Percentiles rank a stretch among this genome's conserved stretches.
phyloP scores from a whole-genome alignment of 2,888 invertebrate genomes.

The Ophion obscuratus region DNA sequence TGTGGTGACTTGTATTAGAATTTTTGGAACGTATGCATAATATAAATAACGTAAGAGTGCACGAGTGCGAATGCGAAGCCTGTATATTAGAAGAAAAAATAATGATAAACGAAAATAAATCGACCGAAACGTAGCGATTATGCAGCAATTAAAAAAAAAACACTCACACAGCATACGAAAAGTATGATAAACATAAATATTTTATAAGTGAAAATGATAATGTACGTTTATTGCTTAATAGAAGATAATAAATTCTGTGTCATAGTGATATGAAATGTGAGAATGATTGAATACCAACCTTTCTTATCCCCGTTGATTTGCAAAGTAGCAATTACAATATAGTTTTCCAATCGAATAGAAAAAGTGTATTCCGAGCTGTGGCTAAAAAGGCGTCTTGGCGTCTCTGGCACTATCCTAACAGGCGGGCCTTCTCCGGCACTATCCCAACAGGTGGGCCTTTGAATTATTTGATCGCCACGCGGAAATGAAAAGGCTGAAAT shows the following conservation, averaged over 20 bases:
- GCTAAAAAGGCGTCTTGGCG: neutral
- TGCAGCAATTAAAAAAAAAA: slow-evolving; percentile 67
- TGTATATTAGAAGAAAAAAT: slow-evolving; percentile 75
- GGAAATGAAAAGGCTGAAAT: no score
- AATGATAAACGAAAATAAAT: slow-evolving; percentile 45
- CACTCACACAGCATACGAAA: slow-evolving; percentile 60
- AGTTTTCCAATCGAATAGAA: neutral
- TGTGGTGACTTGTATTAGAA: slow-evolving; percentile 54
- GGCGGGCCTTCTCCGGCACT: no score
- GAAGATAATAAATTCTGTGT: slow-evolving; percentile 82
- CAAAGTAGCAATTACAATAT: neutral
- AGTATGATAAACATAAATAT: slow-evolving; percentile 78
- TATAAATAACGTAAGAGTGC: slow-evolving; percentile 69
- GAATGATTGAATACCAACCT: slow-evolving; percentile 42
- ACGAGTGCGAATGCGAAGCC: slow-evolving; percentile 74
- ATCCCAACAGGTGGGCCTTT: no score
- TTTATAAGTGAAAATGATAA: slow-evolving; percentile 82
- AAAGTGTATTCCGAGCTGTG: neutral
- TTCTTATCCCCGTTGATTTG: neutral
- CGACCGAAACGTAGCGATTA: slow-evolving; percentile 64
- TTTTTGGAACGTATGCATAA: slow-evolving; percentile 67
- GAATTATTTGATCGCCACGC: no score
- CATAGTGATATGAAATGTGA: slow-evolving; percentile 70
- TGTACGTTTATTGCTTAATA: slow-evolving; percentile 81
- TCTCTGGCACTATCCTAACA: no score